Evolutionary conservation across 2,888 invertebrate genomes (phyloP).

Genomic region (Cosmia trapezina): DNA sequence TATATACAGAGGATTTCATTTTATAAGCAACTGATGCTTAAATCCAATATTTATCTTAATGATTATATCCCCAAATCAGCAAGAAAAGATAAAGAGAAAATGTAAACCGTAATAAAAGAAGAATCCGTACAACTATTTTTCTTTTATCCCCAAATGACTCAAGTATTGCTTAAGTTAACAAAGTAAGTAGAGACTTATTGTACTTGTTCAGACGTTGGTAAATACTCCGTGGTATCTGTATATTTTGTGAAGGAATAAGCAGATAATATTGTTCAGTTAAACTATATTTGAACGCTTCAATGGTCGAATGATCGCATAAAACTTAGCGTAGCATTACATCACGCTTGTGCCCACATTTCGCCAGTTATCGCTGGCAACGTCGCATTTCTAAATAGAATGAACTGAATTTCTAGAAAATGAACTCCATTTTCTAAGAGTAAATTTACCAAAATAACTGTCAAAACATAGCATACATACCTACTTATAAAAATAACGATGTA

Average conservation of each 20-base stretch:
- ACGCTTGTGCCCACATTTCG: no score
- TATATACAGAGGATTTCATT: no score
- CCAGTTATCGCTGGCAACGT: no score
- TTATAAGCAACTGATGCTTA: not conserved
- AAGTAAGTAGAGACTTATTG: conserved; percentile 18
- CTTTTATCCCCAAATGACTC: conserved; percentile 45
- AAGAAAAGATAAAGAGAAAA: conserved; percentile 34
- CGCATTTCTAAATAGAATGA: no score
- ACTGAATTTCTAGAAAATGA: no score
- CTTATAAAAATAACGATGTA: no score
- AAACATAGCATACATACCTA: no score
- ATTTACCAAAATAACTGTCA: no score
- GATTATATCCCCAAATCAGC: conserved; percentile 26
- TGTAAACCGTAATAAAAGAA: conserved; percentile 25
- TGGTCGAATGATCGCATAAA: no score
- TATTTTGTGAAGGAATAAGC: conserved; percentile 11
- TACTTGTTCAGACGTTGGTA: conserved; percentile 27
- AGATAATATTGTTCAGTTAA: not conserved
- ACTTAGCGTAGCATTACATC: no score
- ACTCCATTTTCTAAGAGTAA: no score
- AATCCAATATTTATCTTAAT: conserved; percentile 22
- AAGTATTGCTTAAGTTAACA: conserved; percentile 28
- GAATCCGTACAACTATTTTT: conserved; percentile 20
- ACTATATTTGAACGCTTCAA: no score
- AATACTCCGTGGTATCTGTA: not conserved